Conservation (phyloP, 2,113 vertebrate genomes). For the Protobothrops flavoviridis region DNA sequence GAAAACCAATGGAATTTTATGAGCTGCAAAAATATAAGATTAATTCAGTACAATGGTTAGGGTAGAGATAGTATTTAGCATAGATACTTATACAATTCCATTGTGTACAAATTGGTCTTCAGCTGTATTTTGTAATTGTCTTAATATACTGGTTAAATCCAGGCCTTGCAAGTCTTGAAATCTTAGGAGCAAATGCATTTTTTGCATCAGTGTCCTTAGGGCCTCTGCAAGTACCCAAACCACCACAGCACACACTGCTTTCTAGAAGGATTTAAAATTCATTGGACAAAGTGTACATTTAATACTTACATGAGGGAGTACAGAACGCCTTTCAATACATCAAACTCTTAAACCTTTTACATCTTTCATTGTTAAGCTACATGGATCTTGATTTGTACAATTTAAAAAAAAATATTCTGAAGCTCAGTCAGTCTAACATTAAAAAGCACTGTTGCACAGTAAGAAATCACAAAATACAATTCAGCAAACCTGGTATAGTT, state of each 20-base stretch:
- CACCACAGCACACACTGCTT: conserved; percentile 55
- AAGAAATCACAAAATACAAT: conserved; percentile 84
- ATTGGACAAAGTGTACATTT: conserved; percentile 81
- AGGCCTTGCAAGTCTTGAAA: neutral
- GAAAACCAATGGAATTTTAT: neutral
- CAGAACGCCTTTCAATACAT: conserved; percentile 80
- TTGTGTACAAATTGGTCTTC: neutral
- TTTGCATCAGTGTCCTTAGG: conserved; percentile 44
- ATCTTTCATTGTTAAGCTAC: conserved; percentile 85
- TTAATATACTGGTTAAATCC: neutral
- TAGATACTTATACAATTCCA: neutral
- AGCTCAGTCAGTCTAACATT: conserved; percentile 82
- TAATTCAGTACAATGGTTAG: neutral
- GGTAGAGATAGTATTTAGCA: neutral
- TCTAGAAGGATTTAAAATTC: conserved; percentile 76
- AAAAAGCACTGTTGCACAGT: conserved; percentile 84
- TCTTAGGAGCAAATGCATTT: conserved; percentile 18
- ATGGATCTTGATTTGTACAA: conserved; percentile 85
- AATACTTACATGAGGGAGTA: conserved; percentile 80
- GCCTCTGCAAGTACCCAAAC: conserved; percentile 52
- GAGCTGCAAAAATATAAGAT: neutral
- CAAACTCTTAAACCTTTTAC: conserved; percentile 82
- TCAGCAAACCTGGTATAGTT: conserved; percentile 79
- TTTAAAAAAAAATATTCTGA: conserved; percentile 81
- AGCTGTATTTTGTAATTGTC: neutral